These are phyloP conservation scores for Chlamydotis undulata DNA, from an alignment of 2,113 vertebrate species.

Conservation along the genomic window DNA sequence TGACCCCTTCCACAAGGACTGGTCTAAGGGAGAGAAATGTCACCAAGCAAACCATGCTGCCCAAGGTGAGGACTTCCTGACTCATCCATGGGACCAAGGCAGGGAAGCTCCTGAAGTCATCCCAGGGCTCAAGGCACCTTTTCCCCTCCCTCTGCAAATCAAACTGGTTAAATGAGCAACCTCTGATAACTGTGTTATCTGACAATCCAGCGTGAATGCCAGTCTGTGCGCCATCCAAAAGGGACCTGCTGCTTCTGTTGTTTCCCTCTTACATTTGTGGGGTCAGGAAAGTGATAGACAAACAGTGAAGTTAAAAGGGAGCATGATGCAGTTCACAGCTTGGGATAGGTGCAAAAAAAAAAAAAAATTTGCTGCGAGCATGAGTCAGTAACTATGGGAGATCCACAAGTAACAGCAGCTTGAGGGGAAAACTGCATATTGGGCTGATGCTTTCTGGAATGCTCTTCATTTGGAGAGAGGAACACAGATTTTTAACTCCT, in stretches of 20 bases:
- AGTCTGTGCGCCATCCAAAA: not conserved
- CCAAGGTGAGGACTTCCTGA: rapidly evolving
- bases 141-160: not conserved
- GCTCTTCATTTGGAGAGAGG: not conserved
- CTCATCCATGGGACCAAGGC: not conserved
- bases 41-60: rapidly evolving
- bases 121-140: not conserved
- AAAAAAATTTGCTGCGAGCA: too few relatives aligned
- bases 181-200: rapidly evolving
- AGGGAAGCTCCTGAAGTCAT: not conserved
- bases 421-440: not conserved
- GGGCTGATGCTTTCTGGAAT: not conserved
- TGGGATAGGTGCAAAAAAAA: not conserved
- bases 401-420: not conserved
- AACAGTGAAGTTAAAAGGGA: not conserved
- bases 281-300: not conserved
- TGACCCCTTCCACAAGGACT: not conserved
- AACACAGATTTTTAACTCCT: not conserved
- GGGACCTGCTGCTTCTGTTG: not conserved
- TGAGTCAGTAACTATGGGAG: not conserved
- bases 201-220: not conserved
- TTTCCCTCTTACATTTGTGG: not conserved
- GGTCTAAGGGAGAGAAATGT: not conserved
- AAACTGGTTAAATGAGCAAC: not conserved
- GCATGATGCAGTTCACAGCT: too few relatives aligned